Evolutionary conservation across 2,113 vertebrate species (phyloP).

Genomic region (Anoura caudifer): DNA sequence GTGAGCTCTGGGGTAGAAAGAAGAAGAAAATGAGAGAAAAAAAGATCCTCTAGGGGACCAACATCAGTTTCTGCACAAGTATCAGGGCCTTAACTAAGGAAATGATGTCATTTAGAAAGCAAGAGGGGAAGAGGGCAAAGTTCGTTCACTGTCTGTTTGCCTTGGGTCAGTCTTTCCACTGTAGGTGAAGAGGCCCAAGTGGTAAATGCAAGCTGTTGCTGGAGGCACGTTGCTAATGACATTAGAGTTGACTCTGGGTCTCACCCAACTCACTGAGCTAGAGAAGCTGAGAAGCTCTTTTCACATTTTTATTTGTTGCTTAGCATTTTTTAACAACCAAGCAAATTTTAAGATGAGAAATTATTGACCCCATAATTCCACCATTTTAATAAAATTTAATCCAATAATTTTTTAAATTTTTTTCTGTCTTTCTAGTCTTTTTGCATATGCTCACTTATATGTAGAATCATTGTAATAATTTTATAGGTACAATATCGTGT

Average conservation of each 20-base stretch:
- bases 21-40: neutral
- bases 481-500: neutral
- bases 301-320: neutral
- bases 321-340: neutral
- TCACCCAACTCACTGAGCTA: neutral
- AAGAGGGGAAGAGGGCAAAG: neutral
- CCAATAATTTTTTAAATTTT: neutral
- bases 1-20: neutral
- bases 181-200: neutral
- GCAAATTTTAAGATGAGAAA: neutral
- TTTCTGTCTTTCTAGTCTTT: neutral
- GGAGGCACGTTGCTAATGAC: neutral
- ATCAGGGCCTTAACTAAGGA: neutral
- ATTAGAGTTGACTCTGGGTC: neutral
- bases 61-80: neutral
- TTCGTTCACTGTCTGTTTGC: neutral
- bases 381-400: constrained; percentile 12
- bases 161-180: neutral
- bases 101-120: neutral
- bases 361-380: neutral
- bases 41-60: neutral
- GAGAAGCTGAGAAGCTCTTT: neutral
- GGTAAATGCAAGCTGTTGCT: neutral
- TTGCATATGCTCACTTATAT: neutral
- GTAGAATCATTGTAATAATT: neutral